Base-by-base conservation (phyloP, 2,797 vertebrate genomes). In the Todus mexicanus region DNA sequence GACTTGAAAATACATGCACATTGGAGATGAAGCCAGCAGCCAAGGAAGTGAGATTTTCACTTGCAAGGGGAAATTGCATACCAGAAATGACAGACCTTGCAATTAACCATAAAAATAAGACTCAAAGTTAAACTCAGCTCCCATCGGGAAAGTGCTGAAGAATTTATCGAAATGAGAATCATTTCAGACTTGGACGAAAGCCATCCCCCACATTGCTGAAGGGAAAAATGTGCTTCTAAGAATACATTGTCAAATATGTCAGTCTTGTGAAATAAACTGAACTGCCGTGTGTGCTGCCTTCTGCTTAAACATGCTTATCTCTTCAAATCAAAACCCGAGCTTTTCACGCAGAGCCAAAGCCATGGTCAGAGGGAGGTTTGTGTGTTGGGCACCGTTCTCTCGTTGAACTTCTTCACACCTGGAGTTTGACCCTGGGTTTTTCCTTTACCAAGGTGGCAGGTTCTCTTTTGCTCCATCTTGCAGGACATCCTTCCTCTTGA, bases 181-280 rank as follows among this genome's bases (percentile, higher is more conserved):
- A 87, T 82, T 92, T 87, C 75, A 85, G 35, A 59, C 79, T 86
- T 87, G 73, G 40, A 37, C 8, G 17, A 84, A 87, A 95, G 60
- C 35, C 69, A 94, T 50, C 38, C 33, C 38, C 63, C 50, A 64
- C 22, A 92, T 21, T 69, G 82, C 48, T 69, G 71, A 64, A 25
- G 42, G 20, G 27, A 33, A 87, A 92, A 90, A 68, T 43, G 47
- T 71, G 47, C 81, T 75, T 94, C 78, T 74, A 64, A 89, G 84
- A 93, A 93, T 64, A 80, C 76, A 59, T 85, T 81, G 70, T 92
- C 47, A 72, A 85, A 77, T 78, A 65, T 4, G 19, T 89, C 76
- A 72, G 76, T 78, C 65, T 76, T 89, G 79, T 89, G 89, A 91
- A 95, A 95, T 75, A 84, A 85, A 81, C 20, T 10, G 14, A 77